Evolutionary conservation across 2,797 vertebrate genomes (phyloP), one percentile per base, ranked within the genome.

Genomic region (Hozukius guyotensis): DNA sequence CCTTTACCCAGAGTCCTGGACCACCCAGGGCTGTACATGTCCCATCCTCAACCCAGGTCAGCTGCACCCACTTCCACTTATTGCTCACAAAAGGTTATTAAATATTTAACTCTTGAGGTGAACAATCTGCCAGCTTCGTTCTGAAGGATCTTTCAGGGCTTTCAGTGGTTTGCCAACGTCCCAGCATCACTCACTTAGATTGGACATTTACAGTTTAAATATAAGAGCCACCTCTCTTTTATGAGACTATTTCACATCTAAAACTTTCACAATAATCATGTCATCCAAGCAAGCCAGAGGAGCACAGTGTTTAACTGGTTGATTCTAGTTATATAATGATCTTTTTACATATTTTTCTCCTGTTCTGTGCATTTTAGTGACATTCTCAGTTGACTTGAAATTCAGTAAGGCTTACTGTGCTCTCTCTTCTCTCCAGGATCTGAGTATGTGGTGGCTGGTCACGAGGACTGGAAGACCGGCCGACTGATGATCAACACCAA

Each of bases 1-100:
- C 0, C 95, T 98, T 36, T 98, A 97, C 77, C 97, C 97, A 4
- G 97, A 98, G 88, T 97, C 97, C 36, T 98, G 98, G 97, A 98
- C 97, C 24, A 95, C 94, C 63, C 94, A 96, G 72, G 97, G 98
- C 79, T 98, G 98, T 62, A 98, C 97, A 52, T 99, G 98, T 85
- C 98, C 98, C 8, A 94, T 99, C 83, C 97, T 98, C 74, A 97
- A 97, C 86, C 98, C 98, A 27, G 97, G 97, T 99, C 93, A 86
- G 96, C 77, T 49, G 11, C 81, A 72, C 38, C 53, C 20, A 8
- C 16, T 20, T 64, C 46, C 31, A 57, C 2, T 53, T 29, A 79
- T 27, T 73, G 60, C 79, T 83, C 72, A 72, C 72, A 77, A 27
- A 75, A 68, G 61, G 46, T 4, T 70, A 59, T 36, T 80, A 68